phyloP scores from a whole-genome alignment of 2,113 vertebrate genomes.

The Zapus hudsonius region DNA sequence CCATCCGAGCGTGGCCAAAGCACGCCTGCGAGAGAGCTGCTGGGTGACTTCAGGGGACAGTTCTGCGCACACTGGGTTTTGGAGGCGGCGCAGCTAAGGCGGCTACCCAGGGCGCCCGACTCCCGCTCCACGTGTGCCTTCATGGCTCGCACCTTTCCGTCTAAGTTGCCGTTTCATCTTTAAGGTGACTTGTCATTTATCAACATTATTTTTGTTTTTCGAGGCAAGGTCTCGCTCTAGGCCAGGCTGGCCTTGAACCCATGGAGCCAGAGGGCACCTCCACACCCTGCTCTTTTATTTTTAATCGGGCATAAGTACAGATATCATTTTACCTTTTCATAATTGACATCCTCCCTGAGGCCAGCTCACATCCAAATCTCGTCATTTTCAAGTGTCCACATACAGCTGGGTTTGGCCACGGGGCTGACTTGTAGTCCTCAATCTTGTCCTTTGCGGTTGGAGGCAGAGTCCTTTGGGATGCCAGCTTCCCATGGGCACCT shows the following conservation, averaged over 20 bases:
- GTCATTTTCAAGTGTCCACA: neutral
- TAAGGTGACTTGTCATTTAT: neutral
- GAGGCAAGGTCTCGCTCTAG: too few relatives aligned
- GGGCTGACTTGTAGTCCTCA: neutral
- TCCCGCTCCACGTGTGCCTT: neutral
- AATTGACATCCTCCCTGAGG: neutral
- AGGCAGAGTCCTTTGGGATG: neutral
- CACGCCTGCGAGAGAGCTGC: too few relatives aligned
- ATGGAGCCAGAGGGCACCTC: too few relatives aligned
- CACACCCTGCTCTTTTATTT: too few relatives aligned
- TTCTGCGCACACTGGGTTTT: too few relatives aligned
- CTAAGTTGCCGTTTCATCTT: slow-evolving; percentile 14
- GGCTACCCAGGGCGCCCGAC: too few relatives aligned
- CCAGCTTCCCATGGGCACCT: neutral
- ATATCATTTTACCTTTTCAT: slow-evolving; percentile 19
- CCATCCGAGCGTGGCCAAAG: too few relatives aligned
- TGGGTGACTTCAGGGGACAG: too few relatives aligned
- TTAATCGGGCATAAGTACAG: neutral
- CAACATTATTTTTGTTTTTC: too few relatives aligned
- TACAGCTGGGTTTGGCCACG: neutral
- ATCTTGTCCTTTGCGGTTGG: neutral
- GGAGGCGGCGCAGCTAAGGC: too few relatives aligned
- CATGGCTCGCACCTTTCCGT: neutral
- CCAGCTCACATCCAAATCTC: neutral
- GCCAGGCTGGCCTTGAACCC: too few relatives aligned